Conservation (phyloP, 2,797 vertebrate species). For the Amblyraja radiata region DNA sequence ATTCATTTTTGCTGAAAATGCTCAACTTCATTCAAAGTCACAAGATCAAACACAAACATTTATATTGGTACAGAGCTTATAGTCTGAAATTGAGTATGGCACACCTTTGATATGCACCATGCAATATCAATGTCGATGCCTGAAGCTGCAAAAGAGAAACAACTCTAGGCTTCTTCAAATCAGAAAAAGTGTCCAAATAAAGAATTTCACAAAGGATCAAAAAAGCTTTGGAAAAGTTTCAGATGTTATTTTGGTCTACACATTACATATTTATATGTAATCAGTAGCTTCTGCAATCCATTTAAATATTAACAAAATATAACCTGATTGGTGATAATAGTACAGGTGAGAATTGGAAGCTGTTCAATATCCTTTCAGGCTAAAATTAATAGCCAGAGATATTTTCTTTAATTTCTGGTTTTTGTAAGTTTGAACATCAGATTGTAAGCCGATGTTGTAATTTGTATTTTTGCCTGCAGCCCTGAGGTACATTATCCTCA, state of each 20-base stretch:
- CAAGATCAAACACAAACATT: not conserved
- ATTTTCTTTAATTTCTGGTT: not conserved
- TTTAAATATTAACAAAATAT: slow-evolving; percentile 16
- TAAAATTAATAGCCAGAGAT: not conserved
- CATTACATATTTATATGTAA: not conserved
- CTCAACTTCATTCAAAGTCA: not conserved
- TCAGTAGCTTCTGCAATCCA: not conserved
- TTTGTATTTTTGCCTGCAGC: not conserved
- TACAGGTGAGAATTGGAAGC: not conserved
- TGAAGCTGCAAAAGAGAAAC: not conserved
- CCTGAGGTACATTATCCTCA: not conserved
- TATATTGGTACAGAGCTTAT: not conserved
- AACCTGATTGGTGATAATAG: not conserved
- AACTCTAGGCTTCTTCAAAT: not conserved
- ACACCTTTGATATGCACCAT: not conserved
- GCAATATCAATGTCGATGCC: not conserved
- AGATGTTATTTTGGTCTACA: not conserved
- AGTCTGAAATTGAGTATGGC: not conserved
- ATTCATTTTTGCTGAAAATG: not conserved
- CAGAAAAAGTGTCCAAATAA: not conserved
- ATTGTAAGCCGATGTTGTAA: not conserved
- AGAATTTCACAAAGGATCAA: not conserved
- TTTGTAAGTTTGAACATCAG: not conserved
- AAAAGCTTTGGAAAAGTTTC: not conserved
- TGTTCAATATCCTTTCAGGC: not conserved